Evolutionary conservation across 2,113 vertebrate genomes (phyloP).

Genomic region (Sapayoa aenigma): DNA sequence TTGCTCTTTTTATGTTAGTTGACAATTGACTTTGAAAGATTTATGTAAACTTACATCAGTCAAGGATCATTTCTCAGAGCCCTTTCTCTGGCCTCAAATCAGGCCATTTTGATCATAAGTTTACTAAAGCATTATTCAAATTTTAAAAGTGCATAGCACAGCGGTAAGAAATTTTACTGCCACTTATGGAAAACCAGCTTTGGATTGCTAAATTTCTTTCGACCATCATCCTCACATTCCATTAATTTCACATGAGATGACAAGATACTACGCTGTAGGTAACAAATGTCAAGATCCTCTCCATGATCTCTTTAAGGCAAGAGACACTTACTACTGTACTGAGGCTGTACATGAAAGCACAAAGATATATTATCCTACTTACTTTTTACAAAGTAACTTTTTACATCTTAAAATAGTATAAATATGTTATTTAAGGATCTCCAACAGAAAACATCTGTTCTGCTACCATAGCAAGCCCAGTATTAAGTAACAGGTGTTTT

Average conservation of each 20-base stretch:
- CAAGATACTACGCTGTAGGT: neutral
- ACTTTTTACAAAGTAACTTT: neutral
- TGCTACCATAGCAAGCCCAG: neutral
- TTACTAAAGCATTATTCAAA: neutral
- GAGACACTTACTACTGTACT: neutral
- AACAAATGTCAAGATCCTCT: neutral
- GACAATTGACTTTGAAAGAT: neutral
- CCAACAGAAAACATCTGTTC: neutral
- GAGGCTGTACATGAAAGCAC: rapidly evolving
- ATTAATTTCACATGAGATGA: neutral
- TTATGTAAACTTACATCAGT: neutral
- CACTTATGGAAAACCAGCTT: neutral
- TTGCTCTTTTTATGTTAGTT: slow-evolving; percentile 13
- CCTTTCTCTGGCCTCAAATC: neutral
- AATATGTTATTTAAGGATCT: neutral
- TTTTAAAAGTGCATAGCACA: neutral
- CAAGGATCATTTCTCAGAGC: neutral
- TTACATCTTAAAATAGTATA: neutral
- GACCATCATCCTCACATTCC: neutral
- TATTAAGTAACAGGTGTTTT: neutral
- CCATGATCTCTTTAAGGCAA: neutral
- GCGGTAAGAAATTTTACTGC: neutral
- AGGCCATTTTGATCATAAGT: neutral
- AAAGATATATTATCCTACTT: neutral
- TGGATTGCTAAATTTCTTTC: neutral